Conservation (phyloP, 1,140 invertebrate genomes). For the Pollicipes pollicipes region DNA sequence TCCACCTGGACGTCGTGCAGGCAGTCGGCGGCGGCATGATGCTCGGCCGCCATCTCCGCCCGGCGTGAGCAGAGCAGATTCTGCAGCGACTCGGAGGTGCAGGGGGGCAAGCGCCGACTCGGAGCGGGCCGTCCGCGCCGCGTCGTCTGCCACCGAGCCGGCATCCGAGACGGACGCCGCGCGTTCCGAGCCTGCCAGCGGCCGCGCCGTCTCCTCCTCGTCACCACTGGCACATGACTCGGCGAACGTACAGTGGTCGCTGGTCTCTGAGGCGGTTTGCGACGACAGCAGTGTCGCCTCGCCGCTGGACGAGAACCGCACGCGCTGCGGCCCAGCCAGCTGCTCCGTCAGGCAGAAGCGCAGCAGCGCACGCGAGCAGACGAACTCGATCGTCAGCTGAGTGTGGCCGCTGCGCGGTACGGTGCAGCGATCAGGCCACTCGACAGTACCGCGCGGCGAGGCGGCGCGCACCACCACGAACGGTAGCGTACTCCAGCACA, state of each 20-base stretch:
- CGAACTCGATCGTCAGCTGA: not conserved
- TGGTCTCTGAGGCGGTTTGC: not conserved
- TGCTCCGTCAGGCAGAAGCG: not conserved
- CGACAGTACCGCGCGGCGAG: not conserved
- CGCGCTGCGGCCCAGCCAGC: not conserved
- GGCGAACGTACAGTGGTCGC: not conserved
- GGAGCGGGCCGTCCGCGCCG: not conserved
- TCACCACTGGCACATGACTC: not conserved
- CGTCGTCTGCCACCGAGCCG: too few relatives aligned
- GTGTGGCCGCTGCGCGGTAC: not conserved
- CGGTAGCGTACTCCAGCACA: not conserved
- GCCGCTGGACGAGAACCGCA: not conserved
- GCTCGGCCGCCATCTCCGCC: not conserved
- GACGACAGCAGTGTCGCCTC: not conserved
- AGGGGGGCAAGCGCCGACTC: not conserved
- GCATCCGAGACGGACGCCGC: not conserved
- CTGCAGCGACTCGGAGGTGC: not conserved
- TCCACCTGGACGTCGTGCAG: not conserved
- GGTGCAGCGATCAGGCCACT: not conserved
- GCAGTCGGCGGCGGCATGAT: not conserved
- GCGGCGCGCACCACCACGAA: not conserved
- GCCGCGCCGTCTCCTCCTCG: not conserved
- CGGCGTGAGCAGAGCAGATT: not conserved
- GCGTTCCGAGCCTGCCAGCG: not conserved
- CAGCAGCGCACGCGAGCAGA: not conserved